Conservation (phyloP, 2,888 invertebrate genomes). For the Julus scanicus region DNA sequence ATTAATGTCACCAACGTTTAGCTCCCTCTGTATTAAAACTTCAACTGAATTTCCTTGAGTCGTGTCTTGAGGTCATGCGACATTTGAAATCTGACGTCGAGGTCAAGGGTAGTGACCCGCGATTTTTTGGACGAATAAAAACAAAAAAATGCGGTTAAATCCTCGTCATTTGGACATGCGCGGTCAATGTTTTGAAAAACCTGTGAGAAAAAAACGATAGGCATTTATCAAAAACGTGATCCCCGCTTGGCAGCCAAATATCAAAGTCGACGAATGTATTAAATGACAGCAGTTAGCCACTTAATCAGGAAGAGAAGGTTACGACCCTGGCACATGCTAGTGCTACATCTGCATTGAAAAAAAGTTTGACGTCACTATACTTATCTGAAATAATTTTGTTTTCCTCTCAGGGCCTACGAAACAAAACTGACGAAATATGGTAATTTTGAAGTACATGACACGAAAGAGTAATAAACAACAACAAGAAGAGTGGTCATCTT, state of each 20-base stretch:
- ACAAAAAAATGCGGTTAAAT: not conserved
- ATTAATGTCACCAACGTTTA: not conserved
- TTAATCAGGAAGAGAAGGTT: slow-evolving; percentile 44
- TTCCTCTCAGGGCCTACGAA: not conserved
- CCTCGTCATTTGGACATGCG: not conserved
- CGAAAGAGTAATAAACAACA: not conserved
- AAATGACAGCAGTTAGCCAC: slow-evolving; percentile 9
- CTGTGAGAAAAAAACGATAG: not conserved
- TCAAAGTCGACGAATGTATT: not conserved
- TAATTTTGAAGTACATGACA: not conserved
- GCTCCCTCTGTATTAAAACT: not conserved
- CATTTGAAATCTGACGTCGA: not conserved
- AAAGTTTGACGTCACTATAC: not conserved
- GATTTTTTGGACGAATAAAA: not conserved
- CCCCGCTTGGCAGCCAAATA: not conserved
- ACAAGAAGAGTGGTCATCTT: too few relatives aligned
- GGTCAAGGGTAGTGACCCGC: not conserved
- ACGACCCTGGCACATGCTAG: slow-evolving; percentile 16
- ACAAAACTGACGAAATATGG: not conserved
- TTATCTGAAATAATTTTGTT: not conserved
- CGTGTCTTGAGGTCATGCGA: slow-evolving; percentile 1
- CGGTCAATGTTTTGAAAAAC: not conserved
- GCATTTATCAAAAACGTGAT: not conserved
- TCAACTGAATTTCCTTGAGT: not conserved
- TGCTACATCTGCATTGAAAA: not conserved